Conservation (phyloP, 2,113 vertebrate species). For the Baryphthengus martii region DNA sequence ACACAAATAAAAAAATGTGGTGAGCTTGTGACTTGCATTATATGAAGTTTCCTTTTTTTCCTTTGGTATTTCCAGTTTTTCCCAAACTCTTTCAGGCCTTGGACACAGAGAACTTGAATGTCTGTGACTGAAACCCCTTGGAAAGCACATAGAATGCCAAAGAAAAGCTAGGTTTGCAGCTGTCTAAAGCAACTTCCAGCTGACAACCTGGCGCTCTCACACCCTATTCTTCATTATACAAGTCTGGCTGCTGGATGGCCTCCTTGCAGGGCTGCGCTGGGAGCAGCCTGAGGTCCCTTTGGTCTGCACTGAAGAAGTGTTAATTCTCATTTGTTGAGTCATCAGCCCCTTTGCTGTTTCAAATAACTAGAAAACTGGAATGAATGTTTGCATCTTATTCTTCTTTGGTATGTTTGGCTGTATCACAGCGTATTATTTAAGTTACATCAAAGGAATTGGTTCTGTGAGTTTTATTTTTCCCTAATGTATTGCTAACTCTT, state of each 20-base stretch:
- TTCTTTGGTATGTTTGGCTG: neutral
- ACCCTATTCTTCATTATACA: neutral
- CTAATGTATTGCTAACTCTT: neutral
- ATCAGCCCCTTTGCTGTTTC: neutral
- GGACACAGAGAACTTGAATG: neutral
- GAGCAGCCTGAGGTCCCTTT: neutral
- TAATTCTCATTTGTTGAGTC: neutral
- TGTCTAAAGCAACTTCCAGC: neutral
- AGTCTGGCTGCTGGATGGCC: neutral
- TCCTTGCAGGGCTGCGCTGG: neutral
- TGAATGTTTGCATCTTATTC: neutral
- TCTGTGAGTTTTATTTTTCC: neutral
- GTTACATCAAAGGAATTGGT: neutral
- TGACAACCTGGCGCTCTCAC: neutral
- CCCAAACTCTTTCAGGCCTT: neutral
- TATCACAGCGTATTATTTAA: neutral
- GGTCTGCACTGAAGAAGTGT: neutral
- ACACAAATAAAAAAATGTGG: neutral
- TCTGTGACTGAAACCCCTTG: neutral
- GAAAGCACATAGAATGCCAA: neutral
- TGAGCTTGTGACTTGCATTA: neutral
- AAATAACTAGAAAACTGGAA: neutral
- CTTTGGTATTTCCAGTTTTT: neutral
- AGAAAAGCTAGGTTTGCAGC: neutral
- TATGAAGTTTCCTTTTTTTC: neutral